phyloP scores from a whole-genome alignment of 2,888 invertebrate species.

The Bugula neritina region DNA sequence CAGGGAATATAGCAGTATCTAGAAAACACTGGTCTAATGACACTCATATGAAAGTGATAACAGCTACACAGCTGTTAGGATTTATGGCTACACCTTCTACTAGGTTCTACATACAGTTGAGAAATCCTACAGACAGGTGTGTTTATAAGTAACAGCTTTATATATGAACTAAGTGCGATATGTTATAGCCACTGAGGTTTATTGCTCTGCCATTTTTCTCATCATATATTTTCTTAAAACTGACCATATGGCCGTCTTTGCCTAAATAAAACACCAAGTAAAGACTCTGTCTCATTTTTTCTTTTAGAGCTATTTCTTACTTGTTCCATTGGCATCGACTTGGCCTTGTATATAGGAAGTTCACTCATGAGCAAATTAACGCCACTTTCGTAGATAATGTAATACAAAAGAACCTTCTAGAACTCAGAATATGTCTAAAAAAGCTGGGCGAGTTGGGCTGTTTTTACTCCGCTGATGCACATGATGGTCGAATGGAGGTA shows the following conservation, averaged over 20 bases:
- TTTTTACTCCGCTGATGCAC: not conserved
- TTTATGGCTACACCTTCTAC: conserved; percentile 7
- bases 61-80: not conserved
- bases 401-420: not conserved
- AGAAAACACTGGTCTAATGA: not conserved
- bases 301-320: not conserved
- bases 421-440: not conserved
- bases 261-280: not conserved
- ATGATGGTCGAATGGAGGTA: too few relatives aligned
- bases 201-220: not conserved
- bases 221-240: not conserved
- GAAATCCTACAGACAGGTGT: conserved; percentile 19
- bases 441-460: not conserved
- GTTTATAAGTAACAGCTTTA: not conserved
- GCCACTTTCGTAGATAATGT: not conserved
- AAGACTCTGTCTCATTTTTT: not conserved
- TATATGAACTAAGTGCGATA: too few relatives aligned
- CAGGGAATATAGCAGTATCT: not conserved
- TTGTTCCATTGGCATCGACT: not conserved
- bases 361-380: not conserved
- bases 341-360: not conserved
- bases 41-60: not conserved
- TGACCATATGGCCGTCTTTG: not conserved
- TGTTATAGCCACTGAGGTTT: too few relatives aligned
- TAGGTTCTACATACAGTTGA: conserved; percentile 15